Conservation (phyloP, 2,113 vertebrate species). For the Xenopus borealis region DNA sequence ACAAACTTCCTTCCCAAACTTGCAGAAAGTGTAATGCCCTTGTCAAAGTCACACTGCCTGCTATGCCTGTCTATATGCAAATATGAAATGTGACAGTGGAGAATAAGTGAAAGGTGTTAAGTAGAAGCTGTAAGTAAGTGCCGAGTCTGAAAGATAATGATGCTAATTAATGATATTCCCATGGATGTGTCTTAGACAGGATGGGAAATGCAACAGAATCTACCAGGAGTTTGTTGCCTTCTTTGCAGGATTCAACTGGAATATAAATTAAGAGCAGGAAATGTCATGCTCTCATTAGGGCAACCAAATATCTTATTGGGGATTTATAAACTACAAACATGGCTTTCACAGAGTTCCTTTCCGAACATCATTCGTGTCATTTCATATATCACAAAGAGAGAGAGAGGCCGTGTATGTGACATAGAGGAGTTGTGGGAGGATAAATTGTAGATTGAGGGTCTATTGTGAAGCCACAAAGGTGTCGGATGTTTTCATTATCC, state of each 20-base stretch:
- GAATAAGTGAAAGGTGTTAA: constrained; percentile 57
- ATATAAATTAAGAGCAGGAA: constrained; percentile 48
- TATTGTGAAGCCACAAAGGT: background rate
- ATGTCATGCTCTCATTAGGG: constrained; percentile 46
- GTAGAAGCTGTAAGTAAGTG: constrained; percentile 52
- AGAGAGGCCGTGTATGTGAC: background rate
- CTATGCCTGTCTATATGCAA: constrained; percentile 49
- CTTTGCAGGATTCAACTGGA: constrained; percentile 30
- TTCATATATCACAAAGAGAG: constrained; percentile 11
- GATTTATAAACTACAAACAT: constrained; percentile 34
- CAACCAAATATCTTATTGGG: constrained; percentile 29
- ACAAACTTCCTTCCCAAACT: constrained; percentile 44
- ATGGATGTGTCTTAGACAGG: constrained; percentile 29
- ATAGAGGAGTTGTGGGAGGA: background rate
- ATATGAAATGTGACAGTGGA: constrained; percentile 54
- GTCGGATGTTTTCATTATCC: background rate
- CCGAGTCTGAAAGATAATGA: constrained; percentile 59
- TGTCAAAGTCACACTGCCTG: constrained; percentile 49
- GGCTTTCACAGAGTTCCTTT: constrained; percentile 32
- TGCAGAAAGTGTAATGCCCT: constrained; percentile 43
- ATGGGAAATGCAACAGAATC: constrained; percentile 27
- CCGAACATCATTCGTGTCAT: constrained; percentile 13
- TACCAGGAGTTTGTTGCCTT: constrained; percentile 38
- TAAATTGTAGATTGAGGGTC: background rate
- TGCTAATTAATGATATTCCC: constrained; percentile 58